Percentiles rank a stretch among this genome's conserved stretches.
phyloP scores from a whole-genome alignment of 2,797 vertebrate genomes.

The Myotis vivesi region DNA sequence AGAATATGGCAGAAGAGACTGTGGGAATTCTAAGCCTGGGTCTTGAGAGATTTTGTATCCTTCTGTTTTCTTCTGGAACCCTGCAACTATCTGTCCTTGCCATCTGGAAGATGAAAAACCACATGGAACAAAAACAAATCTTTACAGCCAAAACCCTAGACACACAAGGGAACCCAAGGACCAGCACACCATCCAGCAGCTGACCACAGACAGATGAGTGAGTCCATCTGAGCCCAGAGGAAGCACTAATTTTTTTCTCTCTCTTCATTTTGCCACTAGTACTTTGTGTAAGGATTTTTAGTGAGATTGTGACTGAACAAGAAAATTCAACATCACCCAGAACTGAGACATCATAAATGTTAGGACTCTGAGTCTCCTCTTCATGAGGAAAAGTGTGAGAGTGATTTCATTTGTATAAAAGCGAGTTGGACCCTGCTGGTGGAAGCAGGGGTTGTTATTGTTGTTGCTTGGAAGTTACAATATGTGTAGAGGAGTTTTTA shows the following conservation, averaged over 20 bases:
- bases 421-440: not conserved
- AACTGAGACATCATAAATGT: not conserved
- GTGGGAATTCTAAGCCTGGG: not conserved
- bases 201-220: not conserved
- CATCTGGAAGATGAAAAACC: slow-evolving; percentile 22
- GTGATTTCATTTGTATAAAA: not conserved
- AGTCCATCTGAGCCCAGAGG: not conserved
- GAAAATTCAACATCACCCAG: not conserved
- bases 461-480: not conserved
- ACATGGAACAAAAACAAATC: not conserved
- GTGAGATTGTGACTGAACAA: not conserved
- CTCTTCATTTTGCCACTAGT: not conserved
- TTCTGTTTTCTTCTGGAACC: not conserved
- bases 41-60: slow-evolving; percentile 25
- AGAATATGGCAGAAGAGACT: not conserved
- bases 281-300: not conserved
- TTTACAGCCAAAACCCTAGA: not conserved
- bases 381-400: not conserved
- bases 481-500: not conserved
- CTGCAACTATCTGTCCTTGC: not conserved
- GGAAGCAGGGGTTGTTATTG: not conserved
- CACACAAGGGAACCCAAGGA: not conserved
- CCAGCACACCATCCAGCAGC: not conserved
- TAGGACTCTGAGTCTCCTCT: not conserved
- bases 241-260: not conserved